Evolutionary conservation across 2,797 vertebrate genomes (phyloP).

Genomic region (Pygocentrus nattereri): DNA sequence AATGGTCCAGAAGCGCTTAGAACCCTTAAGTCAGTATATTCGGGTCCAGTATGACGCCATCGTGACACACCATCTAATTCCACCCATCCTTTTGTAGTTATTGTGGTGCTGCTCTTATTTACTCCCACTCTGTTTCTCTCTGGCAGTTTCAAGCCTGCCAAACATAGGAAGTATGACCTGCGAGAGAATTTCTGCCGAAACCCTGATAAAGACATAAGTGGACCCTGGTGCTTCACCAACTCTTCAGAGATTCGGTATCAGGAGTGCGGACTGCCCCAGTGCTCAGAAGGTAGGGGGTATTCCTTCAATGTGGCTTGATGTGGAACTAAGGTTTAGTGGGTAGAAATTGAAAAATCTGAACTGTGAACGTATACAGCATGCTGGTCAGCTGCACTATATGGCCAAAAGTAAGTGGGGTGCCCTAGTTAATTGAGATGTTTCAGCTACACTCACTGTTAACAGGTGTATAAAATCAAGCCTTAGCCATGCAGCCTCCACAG

Average conservation of each 20-base stretch:
- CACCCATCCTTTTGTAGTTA: neutral
- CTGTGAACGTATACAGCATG: neutral
- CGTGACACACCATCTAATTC: neutral
- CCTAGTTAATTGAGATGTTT: too few species aligned
- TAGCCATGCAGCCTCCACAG: too few species aligned
- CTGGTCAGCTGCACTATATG: too few species aligned
- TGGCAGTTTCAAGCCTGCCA: conserved; percentile 55
- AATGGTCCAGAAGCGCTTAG: too few species aligned
- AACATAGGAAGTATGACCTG: conserved; percentile 89
- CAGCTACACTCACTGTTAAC: too few species aligned
- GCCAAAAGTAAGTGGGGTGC: too few species aligned
- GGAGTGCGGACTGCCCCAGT: conserved; percentile 91
- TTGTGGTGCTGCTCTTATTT: conserved; percentile 12
- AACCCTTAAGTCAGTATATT: too few species aligned
- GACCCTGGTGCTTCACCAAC: conserved; percentile 97
- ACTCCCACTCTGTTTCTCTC: neutral
- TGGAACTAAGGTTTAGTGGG: neutral
- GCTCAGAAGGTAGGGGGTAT: conserved; percentile 86
- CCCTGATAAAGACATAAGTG: conserved; percentile 91
- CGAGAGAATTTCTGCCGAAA: conserved; percentile 97
- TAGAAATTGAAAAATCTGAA: neutral
- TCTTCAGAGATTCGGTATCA: conserved; percentile 89
- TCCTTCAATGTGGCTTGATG: too few species aligned
- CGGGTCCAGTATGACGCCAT: neutral
- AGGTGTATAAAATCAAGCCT: neutral